Base-by-base conservation (phyloP, 1,140 invertebrate species). In the Drosophila sucinea region DNA sequence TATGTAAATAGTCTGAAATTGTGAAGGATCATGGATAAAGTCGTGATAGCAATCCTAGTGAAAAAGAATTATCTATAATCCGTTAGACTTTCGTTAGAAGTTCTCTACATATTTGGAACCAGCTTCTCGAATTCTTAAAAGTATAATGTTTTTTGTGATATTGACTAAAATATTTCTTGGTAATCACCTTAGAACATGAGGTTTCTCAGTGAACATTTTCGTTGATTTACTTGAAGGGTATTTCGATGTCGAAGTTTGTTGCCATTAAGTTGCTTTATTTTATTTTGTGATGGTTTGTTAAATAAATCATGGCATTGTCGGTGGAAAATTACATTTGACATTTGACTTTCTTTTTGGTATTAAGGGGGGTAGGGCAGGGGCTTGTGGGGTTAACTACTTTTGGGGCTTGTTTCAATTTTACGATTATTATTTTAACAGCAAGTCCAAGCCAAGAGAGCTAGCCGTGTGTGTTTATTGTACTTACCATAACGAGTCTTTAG, bases 271-370 rank as follows among this genome's bases (percentile, higher is more conserved):
- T 27, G 29, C 2, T 0, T 58, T 47, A 27, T 32, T 56, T 62
- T 51, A 27, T 67, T 51, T 66, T 61, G 66, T 71, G 35, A 5
- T 51, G 38, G 54, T 64, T 51, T n/a, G 67, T 33, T 68, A 81
- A 81, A 78, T 85, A 85, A 85, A 85, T 85, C 78, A 68, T 64
- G 32, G 25, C 57, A 64, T 60, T 65, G 60, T 57, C 38, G 62
- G 30, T 70, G 38, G 35, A 65, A 86, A 75, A 78, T 73, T 68
- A 71, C 61, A 54, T 60, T 83, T 68, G 70, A 40, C 67, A 66
- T 58, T 81, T 77, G 67, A 86, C 78, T 81, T 86, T 85, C 74
- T 72, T 81, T 84, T 84, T 54, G 64, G 32, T 62, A 5, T 17
- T 27, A 44, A 64, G n/a, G 60, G 40, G 1, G 10, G 3, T 38